Conservation (phyloP, 2,113 vertebrate genomes). For the Apodemus speciosus region DNA sequence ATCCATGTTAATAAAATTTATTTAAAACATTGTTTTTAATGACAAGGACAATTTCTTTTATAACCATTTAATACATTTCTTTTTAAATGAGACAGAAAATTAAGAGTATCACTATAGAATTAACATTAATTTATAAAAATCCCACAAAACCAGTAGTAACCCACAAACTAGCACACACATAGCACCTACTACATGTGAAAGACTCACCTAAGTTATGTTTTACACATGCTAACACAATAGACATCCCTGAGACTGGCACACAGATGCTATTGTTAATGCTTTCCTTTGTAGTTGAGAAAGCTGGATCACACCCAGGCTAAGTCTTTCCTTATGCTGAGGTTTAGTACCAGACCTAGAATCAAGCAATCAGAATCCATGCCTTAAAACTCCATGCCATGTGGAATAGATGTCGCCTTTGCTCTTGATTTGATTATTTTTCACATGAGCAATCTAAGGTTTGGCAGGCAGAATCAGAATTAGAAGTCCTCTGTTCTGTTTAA, state of each 20-base stretch:
- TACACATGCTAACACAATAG: neutral
- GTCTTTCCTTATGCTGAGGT: neutral
- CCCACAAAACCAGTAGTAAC: neutral
- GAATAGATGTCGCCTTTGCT: neutral
- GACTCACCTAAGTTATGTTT: neutral
- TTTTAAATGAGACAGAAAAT: conserved; percentile 13
- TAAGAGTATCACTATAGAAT: neutral
- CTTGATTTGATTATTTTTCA: neutral
- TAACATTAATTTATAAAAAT: neutral
- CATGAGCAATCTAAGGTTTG: too few species aligned
- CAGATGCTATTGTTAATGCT: neutral
- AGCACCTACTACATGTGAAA: neutral
- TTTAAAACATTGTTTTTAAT: neutral
- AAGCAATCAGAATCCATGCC: neutral
- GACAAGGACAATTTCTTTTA: neutral
- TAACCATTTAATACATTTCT: neutral
- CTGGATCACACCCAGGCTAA: neutral
- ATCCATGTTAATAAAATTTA: neutral
- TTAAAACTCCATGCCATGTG: neutral
- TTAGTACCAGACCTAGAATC: neutral
- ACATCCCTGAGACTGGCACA: neutral
- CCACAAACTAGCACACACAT: neutral
- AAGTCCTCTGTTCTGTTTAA: neutral
- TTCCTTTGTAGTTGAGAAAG: conserved; percentile 1
- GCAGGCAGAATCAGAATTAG: neutral